Conservation (phyloP, 2,797 vertebrate species). For the Epinephelus malabaricus region DNA sequence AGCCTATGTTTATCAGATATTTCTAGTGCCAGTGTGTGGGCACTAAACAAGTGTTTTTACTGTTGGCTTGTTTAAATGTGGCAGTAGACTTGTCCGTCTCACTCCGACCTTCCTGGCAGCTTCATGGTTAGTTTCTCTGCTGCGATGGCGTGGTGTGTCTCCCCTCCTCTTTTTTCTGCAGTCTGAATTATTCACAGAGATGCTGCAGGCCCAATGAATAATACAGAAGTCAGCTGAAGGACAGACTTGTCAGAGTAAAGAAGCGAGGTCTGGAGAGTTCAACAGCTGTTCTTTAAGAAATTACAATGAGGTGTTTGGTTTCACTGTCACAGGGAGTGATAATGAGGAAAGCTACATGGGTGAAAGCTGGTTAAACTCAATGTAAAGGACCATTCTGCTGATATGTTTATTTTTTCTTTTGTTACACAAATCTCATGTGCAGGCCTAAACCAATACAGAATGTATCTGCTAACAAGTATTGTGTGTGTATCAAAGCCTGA, state of each 20-base stretch:
- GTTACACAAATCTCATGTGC: background rate
- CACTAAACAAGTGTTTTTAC: background rate
- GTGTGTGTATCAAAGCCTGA: background rate
- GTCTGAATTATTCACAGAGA: conserved; percentile 68
- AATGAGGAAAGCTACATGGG: background rate
- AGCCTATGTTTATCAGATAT: background rate
- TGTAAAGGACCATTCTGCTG: background rate
- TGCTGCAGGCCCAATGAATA: conserved; percentile 53
- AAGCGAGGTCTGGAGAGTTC: conserved; percentile 20
- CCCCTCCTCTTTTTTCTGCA: background rate
- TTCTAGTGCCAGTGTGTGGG: conserved; percentile 1
- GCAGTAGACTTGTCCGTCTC: background rate
- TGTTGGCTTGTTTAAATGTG: conserved; percentile 10
- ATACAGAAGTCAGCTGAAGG: conserved; percentile 35
- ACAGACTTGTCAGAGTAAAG: conserved; percentile 18
- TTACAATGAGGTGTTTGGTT: background rate
- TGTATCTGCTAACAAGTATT: background rate
- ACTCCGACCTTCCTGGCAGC: background rate
- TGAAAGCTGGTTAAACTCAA: background rate
- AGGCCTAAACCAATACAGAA: background rate
- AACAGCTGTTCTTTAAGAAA: conserved; percentile 20
- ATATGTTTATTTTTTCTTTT: background rate
- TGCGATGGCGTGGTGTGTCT: conserved; percentile 5
- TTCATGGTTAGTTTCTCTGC: background rate
- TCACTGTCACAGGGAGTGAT: too few relatives aligned